Percentiles rank a stretch among this genome's conserved stretches.
Evolutionary conservation across 2,797 vertebrate species (phyloP).

Genomic region (Threskiornis aethiopicus): DNA sequence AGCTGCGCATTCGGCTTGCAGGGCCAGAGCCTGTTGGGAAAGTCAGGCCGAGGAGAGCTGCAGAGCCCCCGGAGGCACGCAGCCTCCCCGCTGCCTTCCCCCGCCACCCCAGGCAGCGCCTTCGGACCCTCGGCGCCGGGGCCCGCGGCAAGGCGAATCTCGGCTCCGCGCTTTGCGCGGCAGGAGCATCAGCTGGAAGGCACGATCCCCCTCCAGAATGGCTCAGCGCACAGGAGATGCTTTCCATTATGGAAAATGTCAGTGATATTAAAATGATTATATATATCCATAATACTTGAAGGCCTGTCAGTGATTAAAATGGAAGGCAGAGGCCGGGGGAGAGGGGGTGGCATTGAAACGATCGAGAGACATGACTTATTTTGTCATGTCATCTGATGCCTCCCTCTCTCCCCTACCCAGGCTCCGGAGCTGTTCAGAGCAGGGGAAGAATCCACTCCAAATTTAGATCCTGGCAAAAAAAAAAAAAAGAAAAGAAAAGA

Average conservation of each 20-base stretch:
- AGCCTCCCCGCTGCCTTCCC: neutral
- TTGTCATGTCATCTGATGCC: conserved; percentile 62
- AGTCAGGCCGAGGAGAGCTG: neutral
- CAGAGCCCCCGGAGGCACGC: neutral
- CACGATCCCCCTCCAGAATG: neutral
- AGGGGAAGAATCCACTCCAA: conserved; percentile 21
- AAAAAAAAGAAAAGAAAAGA: too few species aligned
- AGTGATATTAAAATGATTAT: conserved; percentile 24
- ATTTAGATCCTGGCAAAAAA: neutral
- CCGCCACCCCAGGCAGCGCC: neutral
- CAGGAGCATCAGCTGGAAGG: neutral
- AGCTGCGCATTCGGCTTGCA: neutral
- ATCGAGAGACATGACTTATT: conserved; percentile 57
- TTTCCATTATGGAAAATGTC: conserved; percentile 29
- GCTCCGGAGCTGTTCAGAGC: neutral
- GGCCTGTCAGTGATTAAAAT: conserved; percentile 54
- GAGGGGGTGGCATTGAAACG: conserved; percentile 32
- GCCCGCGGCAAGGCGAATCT: neutral
- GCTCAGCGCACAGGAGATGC: neutral
- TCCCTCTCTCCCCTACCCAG: neutral
- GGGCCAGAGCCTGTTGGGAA: neutral
- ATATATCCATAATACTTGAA: conserved; percentile 20
- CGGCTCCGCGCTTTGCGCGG: neutral
- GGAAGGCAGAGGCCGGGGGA: conserved; percentile 50
- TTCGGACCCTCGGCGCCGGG: rapidly evolving